phyloP scores from a whole-genome alignment of 2,797 vertebrate genomes.

The Platalea minor region DNA sequence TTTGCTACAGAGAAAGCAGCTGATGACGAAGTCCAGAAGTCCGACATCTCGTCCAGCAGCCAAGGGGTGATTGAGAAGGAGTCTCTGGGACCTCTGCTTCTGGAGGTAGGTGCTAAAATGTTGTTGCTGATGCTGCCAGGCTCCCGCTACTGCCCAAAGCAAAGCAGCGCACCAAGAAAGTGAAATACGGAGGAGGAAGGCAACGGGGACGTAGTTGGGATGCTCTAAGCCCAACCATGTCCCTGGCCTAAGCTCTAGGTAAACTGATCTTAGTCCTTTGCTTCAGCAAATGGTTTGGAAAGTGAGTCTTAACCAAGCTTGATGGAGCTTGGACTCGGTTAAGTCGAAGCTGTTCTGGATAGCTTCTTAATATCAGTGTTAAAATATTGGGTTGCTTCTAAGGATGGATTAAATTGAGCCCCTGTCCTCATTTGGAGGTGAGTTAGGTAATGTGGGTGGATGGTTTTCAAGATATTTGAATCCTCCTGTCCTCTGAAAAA shows the following conservation, averaged over 20 bases:
- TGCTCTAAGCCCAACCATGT: neutral
- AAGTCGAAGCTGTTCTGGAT: neutral
- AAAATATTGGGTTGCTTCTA: neutral
- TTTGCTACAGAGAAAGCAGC: conserved; percentile 82
- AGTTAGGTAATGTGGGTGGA: neutral
- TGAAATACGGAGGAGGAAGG: neutral
- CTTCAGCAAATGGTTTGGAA: neutral
- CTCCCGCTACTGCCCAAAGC: neutral
- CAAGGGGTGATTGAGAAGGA: conserved; percentile 93
- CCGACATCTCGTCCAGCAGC: conserved; percentile 94
- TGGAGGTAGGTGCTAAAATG: conserved; percentile 79
- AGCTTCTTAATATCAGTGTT: neutral
- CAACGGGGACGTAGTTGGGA: fast-evolving
- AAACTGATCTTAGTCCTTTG: neutral
- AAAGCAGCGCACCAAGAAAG: neutral
- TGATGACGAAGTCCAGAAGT: conserved; percentile 92
- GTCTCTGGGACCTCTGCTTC: conserved; percentile 89
- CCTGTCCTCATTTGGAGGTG: neutral
- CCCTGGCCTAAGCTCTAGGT: neutral
- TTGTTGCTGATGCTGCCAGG: neutral
- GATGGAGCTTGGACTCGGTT: neutral
- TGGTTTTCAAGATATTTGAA: neutral
- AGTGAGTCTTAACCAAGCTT: neutral
- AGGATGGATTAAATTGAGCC: neutral
- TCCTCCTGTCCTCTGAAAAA: neutral